Evolutionary conservation across 2,797 vertebrate species (phyloP), one percentile per base, ranked within the genome.

Genomic region (Labroides dimidiatus): DNA sequence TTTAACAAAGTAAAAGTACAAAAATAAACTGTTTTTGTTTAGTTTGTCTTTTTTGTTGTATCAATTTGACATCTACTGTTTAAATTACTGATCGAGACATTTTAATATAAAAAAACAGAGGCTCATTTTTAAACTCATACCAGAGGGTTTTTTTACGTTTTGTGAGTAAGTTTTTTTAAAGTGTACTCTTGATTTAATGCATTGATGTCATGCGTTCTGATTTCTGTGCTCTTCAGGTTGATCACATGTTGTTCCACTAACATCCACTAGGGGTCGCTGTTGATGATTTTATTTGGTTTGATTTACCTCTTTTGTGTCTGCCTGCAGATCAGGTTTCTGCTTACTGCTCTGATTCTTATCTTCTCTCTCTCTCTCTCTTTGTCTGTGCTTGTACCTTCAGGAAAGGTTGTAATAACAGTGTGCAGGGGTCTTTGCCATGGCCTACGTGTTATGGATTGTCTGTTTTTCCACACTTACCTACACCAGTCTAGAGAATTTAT

Each of bases 181-280:
- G 1, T 37, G 36, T 12, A 37, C 10, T 14, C 39, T 41, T 10
- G 43, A 37, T 37, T 56, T 20, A 4, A 12, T 27, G 6, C 27
- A 27, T 3, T 27, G 27, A 27, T 17, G 8, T 14, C 12, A 19
- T 8, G 10, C 9, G 62, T 42, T 69, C 1, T 42, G 15, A 20
- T 50, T 53, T 16, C 37, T 16, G 17, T 24, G 4, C 23, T 43
- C 36, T 44, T 41, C 10, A 53, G 15, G n/a, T 16, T 0, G 10
- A 19, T 16, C 21, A 30, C n/a, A 51, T 63, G 52, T 58, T 24
- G 23, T 80, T 78, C 14, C 47, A 23, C 33, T 44, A 60, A 2
- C 1, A 4, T 56, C 75, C 82, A 74, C 69, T 75, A 76, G 82
- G 73, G 33, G 67, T 8, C 39, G 65, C 69, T 74, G 69, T 77